Base-by-base conservation (phyloP, 2,888 invertebrate species). In the Drosophila robusta region DNA sequence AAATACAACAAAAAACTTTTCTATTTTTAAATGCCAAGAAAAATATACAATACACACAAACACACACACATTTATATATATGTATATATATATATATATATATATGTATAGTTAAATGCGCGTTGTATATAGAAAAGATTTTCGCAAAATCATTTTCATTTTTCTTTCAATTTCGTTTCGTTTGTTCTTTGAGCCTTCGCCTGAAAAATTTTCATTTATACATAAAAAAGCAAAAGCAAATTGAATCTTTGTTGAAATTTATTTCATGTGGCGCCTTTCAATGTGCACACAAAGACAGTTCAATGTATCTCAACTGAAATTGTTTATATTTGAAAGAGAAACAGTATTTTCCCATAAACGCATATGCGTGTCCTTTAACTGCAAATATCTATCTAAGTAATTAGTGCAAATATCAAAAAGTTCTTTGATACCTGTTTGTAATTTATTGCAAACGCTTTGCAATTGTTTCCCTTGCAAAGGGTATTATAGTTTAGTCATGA, bases 91-190 rank as follows among this genome's bases (percentile, higher is more conserved):
- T 38, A 54, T 49, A 8, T n/a, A 34, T 38, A 54, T 32, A 54
- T 8, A 29, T 8, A 18, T 5, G 34, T 12, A 44, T 56, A 65
- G 45, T 60, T 12, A 41, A 55, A 36, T 56, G 26, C 22, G 14
- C 9, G 44, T 54, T 72, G 73, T 75, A 69, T 78, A 78, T 76
- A 65, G 64, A 69, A 58, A 65, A 63, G 74, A 84, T 89, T 87
- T 84, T 89, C 73, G 89, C 89, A 87, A 84, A 89, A 83, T 89
- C 80, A 80, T 89, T 87, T 84, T 87, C 55, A 68, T 74, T 75
- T 88, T 72, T 72, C 54, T 74, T 70, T 66, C 57, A 64, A 69
- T 68, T 79, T 69, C 47, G 36, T 69, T 57, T 57, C 78, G 70
- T 62, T 74, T 71, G 65, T 67, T 86, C 70, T 79, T 67, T 36